Evolutionary conservation across 2,113 vertebrate genomes (phyloP).

Genomic region (Macaca mulatta): DNA sequence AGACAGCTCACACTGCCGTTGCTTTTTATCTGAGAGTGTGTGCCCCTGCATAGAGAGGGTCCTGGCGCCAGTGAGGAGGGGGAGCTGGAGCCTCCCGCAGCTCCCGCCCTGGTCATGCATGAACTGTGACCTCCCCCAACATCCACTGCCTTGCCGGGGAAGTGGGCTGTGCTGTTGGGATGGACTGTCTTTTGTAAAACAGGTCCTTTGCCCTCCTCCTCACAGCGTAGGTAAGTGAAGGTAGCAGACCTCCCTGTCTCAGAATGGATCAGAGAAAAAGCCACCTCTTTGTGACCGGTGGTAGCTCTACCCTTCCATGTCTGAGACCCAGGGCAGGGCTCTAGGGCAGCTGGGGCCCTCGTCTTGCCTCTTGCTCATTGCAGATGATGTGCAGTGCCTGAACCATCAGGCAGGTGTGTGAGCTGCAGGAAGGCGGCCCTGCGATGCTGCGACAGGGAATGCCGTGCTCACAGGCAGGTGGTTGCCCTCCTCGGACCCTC

Average conservation of each 20-base stretch:
- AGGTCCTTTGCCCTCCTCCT: not conserved
- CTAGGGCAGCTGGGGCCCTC: not conserved
- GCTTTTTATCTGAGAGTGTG: not conserved
- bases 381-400: fast-evolving
- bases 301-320: fast-evolving
- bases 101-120: fast-evolving
- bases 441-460: too few species aligned
- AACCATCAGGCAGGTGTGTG: fast-evolving
- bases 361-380: not conserved
- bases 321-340: too few species aligned
- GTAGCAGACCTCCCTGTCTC: fast-evolving
- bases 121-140: fast-evolving
- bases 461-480: fast-evolving
- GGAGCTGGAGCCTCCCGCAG: not conserved
- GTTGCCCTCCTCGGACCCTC: not conserved
- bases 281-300: fast-evolving
- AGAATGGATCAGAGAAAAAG: not conserved
- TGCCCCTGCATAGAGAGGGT: not conserved
- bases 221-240: not conserved
- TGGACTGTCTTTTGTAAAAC: not conserved
- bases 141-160: fast-evolving
- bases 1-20: not conserved
- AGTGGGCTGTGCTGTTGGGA: not conserved
- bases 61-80: not conserved
- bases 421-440: too few species aligned